Evolutionary conservation across 2,113 vertebrate genomes (phyloP).

Genomic region (Saimiri boliviensis): DNA sequence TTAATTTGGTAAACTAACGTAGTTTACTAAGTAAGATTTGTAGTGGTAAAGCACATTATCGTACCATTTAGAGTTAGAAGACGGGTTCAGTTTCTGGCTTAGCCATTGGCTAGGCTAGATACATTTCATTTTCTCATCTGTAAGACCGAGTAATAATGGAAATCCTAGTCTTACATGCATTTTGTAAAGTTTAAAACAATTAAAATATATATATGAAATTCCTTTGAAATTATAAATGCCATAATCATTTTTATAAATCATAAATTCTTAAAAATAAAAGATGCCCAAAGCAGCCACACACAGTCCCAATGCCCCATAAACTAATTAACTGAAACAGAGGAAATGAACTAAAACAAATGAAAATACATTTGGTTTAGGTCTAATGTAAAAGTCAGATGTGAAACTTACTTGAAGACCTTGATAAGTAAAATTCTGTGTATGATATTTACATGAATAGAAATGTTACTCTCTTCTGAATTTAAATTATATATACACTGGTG

Average conservation of each 20-base stretch:
- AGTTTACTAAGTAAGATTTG: background rate
- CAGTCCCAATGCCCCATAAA: background rate
- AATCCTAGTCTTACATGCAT: background rate
- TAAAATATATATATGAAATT: background rate
- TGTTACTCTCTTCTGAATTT: background rate
- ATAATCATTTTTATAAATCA: background rate
- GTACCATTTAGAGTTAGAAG: background rate
- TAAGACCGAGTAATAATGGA: background rate
- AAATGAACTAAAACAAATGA: background rate
- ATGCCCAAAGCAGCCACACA: background rate
- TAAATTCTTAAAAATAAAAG: background rate
- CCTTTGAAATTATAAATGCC: background rate
- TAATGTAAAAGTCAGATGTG: background rate
- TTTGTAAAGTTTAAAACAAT: background rate
- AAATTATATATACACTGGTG: background rate
- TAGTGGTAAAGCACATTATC: background rate
- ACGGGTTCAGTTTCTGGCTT: background rate
- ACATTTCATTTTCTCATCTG: background rate
- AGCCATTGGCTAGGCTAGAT: background rate
- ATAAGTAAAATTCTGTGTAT: background rate
- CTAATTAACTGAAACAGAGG: background rate
- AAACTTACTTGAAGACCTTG: background rate
- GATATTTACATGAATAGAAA: background rate
- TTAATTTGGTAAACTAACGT: background rate
- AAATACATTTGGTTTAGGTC: background rate